Conservation (phyloP, 2,888 invertebrate species). For the Eucriotettix oculatus region DNA sequence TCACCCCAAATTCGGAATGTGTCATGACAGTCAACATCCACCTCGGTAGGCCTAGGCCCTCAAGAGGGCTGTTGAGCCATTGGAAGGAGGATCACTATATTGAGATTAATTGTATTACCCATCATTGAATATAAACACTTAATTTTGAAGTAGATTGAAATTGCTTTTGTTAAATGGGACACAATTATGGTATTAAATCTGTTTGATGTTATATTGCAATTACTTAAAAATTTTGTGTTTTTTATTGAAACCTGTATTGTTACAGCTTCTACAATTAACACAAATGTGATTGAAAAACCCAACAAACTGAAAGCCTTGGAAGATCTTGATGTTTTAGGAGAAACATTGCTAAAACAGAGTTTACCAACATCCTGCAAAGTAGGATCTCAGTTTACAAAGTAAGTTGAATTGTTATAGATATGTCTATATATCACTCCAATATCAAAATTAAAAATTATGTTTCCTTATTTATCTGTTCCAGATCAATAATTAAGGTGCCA, state of each 20-base stretch:
- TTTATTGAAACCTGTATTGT: background rate
- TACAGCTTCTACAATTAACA: background rate
- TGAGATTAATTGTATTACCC: too few relatives aligned
- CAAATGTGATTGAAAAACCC: constrained; percentile 19
- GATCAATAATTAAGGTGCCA: constrained; percentile 41
- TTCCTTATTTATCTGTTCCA: constrained; percentile 20
- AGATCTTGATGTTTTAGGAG: constrained; percentile 65
- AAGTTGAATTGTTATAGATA: constrained; percentile 10
- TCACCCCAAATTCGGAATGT: too few relatives aligned
- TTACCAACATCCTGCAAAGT: constrained; percentile 33
- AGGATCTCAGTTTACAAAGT: constrained; percentile 29
- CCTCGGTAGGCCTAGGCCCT: too few relatives aligned
- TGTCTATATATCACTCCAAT: background rate
- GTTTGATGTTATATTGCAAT: too few relatives aligned
- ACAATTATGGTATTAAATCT: too few relatives aligned
- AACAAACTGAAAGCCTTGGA: constrained; percentile 43
- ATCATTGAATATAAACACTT: too few relatives aligned
- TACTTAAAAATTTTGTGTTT: background rate
- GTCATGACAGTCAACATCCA: too few relatives aligned
- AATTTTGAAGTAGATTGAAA: too few relatives aligned
- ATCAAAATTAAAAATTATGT: background rate
- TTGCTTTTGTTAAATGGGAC: too few relatives aligned
- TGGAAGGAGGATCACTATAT: too few relatives aligned
- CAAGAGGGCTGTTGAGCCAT: too few relatives aligned
- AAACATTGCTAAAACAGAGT: constrained; percentile 54